These are phyloP conservation scores for Sphyrna mokarran DNA, from an alignment of 2,113 vertebrate species.

Conservation along the genomic window DNA sequence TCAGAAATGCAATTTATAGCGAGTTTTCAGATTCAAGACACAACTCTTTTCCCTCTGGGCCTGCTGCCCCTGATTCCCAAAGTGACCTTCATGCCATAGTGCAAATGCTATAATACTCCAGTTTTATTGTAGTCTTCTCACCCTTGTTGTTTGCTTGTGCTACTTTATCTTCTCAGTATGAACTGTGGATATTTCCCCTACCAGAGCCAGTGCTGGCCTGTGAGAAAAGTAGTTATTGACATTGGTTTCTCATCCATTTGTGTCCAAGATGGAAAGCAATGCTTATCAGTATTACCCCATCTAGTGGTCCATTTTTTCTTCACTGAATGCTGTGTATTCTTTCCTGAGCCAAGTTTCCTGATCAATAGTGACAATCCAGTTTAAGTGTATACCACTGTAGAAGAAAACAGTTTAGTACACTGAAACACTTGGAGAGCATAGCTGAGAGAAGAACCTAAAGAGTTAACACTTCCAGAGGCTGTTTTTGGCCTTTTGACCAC, in stretches of 20 bases:
- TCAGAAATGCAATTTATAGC: not conserved
- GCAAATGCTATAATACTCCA: not conserved
- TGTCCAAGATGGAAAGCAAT: not conserved
- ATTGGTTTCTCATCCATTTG: not conserved
- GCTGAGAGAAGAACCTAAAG: constrained; percentile 42
- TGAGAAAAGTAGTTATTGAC: not conserved
- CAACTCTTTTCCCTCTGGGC: not conserved
- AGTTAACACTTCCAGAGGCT: constrained; percentile 51
- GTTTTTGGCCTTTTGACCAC: constrained; percentile 64
- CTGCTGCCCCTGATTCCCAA: not conserved
- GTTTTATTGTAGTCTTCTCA: not conserved
- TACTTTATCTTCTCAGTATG: too few relatives aligned
- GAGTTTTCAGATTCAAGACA: not conserved
- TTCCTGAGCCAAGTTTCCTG: not conserved
- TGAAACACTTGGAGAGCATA: not conserved
- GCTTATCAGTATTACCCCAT: not conserved
- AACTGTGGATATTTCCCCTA: not conserved
- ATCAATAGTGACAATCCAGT: not conserved
- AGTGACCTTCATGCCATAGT: not conserved
- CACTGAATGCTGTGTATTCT: not conserved
- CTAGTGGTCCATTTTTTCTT: not conserved
- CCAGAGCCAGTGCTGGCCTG: not conserved
- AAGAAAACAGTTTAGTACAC: not conserved
- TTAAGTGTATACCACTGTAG: not conserved
- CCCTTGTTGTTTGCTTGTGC: not conserved